Conservation (phyloP, 2,797 vertebrate genomes). For the Rhodeus uyekii region DNA sequence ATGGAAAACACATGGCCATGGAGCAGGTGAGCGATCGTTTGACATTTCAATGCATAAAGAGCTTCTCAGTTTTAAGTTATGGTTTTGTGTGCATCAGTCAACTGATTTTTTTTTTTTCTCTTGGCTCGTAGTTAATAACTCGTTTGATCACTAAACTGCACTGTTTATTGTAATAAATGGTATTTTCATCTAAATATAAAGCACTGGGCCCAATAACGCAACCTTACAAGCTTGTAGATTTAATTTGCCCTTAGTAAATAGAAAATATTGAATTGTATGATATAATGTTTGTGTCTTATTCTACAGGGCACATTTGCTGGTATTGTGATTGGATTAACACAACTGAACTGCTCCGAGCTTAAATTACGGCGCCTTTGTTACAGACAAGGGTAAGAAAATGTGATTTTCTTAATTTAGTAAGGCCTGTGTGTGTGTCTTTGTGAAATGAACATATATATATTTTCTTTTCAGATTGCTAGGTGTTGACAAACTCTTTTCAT, state of each 20-base stretch:
- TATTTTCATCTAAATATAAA: neutral
- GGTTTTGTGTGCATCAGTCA: too few relatives aligned
- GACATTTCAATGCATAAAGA: too few relatives aligned
- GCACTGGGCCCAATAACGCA: neutral
- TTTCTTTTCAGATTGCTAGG: conserved; percentile 83
- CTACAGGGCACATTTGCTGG: conserved; percentile 93
- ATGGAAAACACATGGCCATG: conserved; percentile 96
- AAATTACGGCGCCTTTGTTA: conserved; percentile 94
- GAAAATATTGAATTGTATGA: neutral
- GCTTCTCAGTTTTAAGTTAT: too few relatives aligned
- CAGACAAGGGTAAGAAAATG: conserved; percentile 90
- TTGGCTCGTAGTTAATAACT: too few relatives aligned
- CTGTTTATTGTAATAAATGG: neutral
- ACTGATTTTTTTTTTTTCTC: too few relatives aligned
- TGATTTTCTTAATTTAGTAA: too few relatives aligned
- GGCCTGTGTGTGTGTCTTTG: too few relatives aligned
- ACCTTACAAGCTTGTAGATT: neutral
- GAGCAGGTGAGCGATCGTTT: conserved; percentile 94
- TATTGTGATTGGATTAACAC: conserved; percentile 94
- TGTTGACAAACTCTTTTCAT: conserved; percentile 94
- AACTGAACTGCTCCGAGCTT: conserved; percentile 95
- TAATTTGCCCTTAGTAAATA: neutral
- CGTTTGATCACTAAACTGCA: too few relatives aligned
- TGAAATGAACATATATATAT: too few relatives aligned
- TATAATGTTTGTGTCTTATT: conserved; percentile 7